Conservation (phyloP, 2,888 invertebrate genomes). For the Axea sp. region DNA sequence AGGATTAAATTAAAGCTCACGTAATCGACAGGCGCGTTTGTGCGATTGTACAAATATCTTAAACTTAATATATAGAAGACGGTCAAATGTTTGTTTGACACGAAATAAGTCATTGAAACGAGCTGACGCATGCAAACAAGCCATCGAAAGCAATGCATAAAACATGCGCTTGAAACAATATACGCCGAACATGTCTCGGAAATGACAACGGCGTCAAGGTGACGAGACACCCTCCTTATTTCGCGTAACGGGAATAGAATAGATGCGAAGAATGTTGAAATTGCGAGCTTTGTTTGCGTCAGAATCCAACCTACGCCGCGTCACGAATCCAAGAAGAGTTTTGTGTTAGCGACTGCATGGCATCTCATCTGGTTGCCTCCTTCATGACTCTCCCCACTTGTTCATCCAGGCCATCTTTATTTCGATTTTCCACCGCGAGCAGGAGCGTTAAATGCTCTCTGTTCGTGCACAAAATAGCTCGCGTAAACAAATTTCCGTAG, state of each 20-base stretch:
- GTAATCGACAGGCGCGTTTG: constrained; percentile 14
- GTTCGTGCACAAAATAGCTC: not conserved
- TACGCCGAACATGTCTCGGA: constrained; percentile 38
- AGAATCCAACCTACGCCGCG: constrained; percentile 66
- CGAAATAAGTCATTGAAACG: constrained; percentile 38
- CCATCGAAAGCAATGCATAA: constrained; percentile 47
- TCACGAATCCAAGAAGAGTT: constrained; percentile 52
- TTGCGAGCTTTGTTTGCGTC: constrained; percentile 76
- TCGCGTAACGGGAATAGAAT: constrained; percentile 67
- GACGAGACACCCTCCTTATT: constrained; percentile 68
- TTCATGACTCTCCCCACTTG: constrained; percentile 36
- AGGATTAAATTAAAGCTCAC: constrained; percentile 18
- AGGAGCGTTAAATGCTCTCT: constrained; percentile 2
- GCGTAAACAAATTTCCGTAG: too few species aligned
- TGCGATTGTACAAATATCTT: constrained; percentile 24
- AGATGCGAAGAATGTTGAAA: constrained; percentile 69
- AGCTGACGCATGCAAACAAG: constrained; percentile 43
- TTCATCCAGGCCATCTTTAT: constrained; percentile 31
- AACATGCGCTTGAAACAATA: constrained; percentile 52
- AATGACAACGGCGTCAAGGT: constrained; percentile 60
- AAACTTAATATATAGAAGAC: constrained; percentile 4
- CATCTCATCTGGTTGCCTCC: constrained; percentile 48
- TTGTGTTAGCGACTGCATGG: constrained; percentile 52
- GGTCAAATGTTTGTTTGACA: constrained; percentile 40
- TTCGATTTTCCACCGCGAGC: constrained; percentile 24